phyloP scores from a whole-genome alignment of 2,797 vertebrate species.

The Austrolebias charrua region DNA sequence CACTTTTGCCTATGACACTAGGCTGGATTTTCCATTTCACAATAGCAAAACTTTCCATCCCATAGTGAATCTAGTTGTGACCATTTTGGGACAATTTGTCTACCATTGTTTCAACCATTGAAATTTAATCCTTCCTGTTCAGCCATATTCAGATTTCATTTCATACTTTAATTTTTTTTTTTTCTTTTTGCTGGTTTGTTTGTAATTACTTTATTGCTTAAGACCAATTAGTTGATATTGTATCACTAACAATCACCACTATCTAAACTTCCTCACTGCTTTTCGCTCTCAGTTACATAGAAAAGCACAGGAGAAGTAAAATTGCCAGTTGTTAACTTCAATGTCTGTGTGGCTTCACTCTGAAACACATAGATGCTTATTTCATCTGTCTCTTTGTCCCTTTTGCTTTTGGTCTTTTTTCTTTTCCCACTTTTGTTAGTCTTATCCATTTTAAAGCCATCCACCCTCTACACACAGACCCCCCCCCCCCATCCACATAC shows the following conservation, averaged over 20 bases:
- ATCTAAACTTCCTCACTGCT: not conserved
- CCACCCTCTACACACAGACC: conserved; percentile 68
- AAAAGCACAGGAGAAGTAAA: conserved; percentile 51
- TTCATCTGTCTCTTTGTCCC: conserved; percentile 91
- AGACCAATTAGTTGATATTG: not conserved
- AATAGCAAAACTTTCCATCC: too few relatives aligned
- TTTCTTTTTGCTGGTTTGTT: not conserved
- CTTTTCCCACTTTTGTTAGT: conserved; percentile 75
- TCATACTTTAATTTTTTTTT: not conserved
- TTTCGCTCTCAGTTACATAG: not conserved
- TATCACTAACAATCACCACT: not conserved
- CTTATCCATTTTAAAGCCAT: conserved; percentile 72
- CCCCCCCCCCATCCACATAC: conserved; percentile 54
- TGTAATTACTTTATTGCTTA: not conserved
- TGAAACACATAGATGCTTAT: conserved; percentile 96
- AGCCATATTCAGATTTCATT: too few relatives aligned
- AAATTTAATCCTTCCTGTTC: too few relatives aligned
- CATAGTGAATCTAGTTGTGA: too few relatives aligned
- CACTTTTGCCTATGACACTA: too few relatives aligned
- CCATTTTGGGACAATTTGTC: too few relatives aligned
- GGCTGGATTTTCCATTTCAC: too few relatives aligned
- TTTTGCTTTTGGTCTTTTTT: conserved; percentile 37
- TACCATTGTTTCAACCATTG: too few relatives aligned
- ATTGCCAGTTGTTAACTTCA: conserved; percentile 85
- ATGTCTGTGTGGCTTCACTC: conserved; percentile 90